These are phyloP conservation scores for Oreochromis grahami DNA, from an alignment of 2,797 vertebrate species.

Conservation along the genomic window DNA sequence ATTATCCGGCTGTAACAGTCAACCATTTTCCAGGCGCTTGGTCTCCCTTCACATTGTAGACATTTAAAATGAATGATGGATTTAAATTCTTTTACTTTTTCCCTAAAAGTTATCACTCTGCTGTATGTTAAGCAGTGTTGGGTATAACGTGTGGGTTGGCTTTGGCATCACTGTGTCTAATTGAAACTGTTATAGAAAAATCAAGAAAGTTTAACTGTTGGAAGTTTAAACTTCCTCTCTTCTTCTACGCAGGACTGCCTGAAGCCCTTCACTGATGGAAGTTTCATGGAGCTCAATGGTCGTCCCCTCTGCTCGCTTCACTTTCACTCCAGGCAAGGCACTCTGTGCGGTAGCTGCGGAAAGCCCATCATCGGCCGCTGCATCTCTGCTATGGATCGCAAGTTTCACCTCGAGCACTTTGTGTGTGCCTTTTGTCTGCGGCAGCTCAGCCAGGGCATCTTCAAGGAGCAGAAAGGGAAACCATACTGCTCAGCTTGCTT, in stretches of 20 bases:
- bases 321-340: constrained; percentile 84
- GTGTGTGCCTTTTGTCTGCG: constrained; percentile 86
- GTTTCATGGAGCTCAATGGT: constrained; percentile 86
- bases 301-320: constrained; percentile 84
- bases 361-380: constrained; percentile 83
- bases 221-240: not conserved
- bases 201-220: not conserved
- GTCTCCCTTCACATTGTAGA: not conserved
- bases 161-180: not conserved
- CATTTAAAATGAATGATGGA: not conserved
- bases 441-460: constrained; percentile 86
- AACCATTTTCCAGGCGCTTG: not conserved
- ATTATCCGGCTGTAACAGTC: not conserved
- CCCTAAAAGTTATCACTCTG: not conserved
- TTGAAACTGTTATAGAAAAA: not conserved
- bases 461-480: constrained; percentile 78
- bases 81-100: not conserved
- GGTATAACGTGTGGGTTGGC: accelerated
- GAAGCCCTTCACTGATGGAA: constrained; percentile 72
- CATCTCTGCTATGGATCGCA: constrained; percentile 78
- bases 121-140: not conserved
- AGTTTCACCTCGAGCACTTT: constrained; percentile 93
- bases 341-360: constrained; percentile 79
- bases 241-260: constrained; percentile 81
- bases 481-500: constrained; percentile 84